Conservation (phyloP, 2,797 vertebrate genomes). For the Gallinago stenura region DNA sequence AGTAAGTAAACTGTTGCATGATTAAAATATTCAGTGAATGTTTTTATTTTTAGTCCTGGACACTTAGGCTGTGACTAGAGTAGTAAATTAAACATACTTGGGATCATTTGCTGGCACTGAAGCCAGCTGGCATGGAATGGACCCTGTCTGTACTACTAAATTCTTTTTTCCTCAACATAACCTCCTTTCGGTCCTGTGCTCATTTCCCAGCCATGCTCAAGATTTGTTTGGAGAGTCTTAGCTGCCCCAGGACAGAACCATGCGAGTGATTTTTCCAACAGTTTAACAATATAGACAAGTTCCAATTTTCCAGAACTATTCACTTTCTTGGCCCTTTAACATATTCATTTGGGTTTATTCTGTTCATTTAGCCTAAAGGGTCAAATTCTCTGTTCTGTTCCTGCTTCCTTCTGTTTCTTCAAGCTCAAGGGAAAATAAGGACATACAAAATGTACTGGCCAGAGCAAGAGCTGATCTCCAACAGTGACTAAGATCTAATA, state of each 20-base stretch:
- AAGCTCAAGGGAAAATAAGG: neutral
- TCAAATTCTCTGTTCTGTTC: neutral
- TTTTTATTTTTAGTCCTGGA: slow-evolving; percentile 24
- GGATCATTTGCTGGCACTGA: neutral
- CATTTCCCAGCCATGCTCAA: neutral
- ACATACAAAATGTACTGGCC: neutral
- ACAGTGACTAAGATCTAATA: neutral
- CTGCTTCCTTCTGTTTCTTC: neutral
- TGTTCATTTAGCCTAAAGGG: neutral
- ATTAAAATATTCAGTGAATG: slow-evolving; percentile 24
- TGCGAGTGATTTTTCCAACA: neutral
- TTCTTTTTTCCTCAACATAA: neutral
- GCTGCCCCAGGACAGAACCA: neutral
- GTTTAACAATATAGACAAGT: neutral
- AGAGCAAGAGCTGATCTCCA: neutral
- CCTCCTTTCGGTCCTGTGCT: neutral
- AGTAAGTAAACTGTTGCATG: neutral
- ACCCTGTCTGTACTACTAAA: neutral
- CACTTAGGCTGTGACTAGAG: neutral
- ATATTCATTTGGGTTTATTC: neutral
- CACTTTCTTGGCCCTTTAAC: neutral
- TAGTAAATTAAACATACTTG: slow-evolving; percentile 6
- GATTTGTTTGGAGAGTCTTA: neutral
- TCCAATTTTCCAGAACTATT: neutral
- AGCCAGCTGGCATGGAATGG: neutral